Conservation (phyloP, 64 coral and sea anemone species). For the Dendronephthya gigantea region DNA sequence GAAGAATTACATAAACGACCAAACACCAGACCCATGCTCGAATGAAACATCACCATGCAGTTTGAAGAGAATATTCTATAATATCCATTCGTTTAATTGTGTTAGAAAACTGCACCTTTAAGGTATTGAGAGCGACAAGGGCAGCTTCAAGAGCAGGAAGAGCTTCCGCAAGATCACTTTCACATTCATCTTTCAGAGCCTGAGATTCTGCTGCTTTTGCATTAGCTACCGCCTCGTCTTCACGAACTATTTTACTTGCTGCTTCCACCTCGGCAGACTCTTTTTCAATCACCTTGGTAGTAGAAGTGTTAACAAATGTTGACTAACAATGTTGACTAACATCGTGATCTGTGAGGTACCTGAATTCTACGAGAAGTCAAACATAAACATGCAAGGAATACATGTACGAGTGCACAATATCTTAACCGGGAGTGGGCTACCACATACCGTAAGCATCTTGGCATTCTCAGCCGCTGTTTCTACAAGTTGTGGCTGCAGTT, state of each 20-base stretch:
- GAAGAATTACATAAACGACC: not conserved
- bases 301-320: no score
- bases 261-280: constrained; percentile 98
- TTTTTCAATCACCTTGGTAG: constrained; percentile 72
- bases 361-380: not conserved
- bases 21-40: no score
- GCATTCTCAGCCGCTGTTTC: constrained; percentile 17
- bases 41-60: no score
- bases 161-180: constrained; percentile 80
- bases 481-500: constrained; percentile 2
- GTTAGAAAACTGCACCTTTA: constrained; percentile 53
- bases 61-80: no score
- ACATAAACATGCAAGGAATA: no score
- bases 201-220: constrained; percentile 79
- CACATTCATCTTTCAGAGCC: constrained; percentile 83
- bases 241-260: constrained; percentile 75
- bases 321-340: no score
- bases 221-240: constrained; percentile 93
- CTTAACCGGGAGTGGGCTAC: not conserved
- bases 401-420: no score
- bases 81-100: no score
- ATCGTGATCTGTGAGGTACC: no score
- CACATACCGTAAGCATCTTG: constrained; percentile 4
- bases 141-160: constrained; percentile 94
- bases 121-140: constrained; percentile 85